These are phyloP conservation scores for Cabera pusaria DNA, from an alignment of 2,888 invertebrate genomes.

Conservation along the genomic window DNA sequence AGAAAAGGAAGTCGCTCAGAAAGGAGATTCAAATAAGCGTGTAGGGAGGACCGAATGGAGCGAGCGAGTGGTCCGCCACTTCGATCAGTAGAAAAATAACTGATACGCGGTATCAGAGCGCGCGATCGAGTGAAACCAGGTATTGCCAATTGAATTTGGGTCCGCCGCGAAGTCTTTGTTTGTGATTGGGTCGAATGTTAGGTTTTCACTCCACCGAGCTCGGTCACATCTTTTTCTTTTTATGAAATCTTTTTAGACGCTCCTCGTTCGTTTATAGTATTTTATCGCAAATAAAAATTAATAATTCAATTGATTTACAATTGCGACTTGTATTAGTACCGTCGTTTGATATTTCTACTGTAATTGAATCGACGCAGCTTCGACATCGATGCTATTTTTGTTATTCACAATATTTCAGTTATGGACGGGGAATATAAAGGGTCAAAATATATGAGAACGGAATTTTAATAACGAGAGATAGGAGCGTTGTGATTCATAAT, in stretches of 20 bases:
- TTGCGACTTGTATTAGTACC: conserved; percentile 2
- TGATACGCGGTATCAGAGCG: conserved; percentile 59
- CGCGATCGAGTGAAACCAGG: conserved; percentile 61
- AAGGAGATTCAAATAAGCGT: conserved; percentile 80
- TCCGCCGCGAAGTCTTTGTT: conserved; percentile 35
- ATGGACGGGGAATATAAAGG: conserved; percentile 24
- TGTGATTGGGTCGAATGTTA: conserved; percentile 34
- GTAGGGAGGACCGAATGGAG: conserved; percentile 66
- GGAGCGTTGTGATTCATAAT: conserved; percentile 23
- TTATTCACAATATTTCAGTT: conserved; percentile 26
- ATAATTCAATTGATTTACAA: no score
- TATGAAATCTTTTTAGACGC: no score
- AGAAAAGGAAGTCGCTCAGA: conserved; percentile 80
- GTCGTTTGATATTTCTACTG: conserved; percentile 16
- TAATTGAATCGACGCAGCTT: conserved; percentile 23
- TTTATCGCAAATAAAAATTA: no score
- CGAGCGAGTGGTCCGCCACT: conserved; percentile 49
- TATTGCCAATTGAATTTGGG: conserved; percentile 61
- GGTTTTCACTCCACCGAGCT: conserved; percentile 28
- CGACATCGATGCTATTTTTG: conserved; percentile 28
- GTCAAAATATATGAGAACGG: conserved; percentile 28
- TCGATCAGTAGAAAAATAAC: conserved; percentile 65
- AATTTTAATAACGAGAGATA: conserved; percentile 23
- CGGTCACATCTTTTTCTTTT: no score
- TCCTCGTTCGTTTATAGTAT: no score